A percentile compares a stretch with the other conserved stretches of the same genome.
Conservation (phyloP, 2,797 vertebrate species). For the Phataginus tricuspis region DNA sequence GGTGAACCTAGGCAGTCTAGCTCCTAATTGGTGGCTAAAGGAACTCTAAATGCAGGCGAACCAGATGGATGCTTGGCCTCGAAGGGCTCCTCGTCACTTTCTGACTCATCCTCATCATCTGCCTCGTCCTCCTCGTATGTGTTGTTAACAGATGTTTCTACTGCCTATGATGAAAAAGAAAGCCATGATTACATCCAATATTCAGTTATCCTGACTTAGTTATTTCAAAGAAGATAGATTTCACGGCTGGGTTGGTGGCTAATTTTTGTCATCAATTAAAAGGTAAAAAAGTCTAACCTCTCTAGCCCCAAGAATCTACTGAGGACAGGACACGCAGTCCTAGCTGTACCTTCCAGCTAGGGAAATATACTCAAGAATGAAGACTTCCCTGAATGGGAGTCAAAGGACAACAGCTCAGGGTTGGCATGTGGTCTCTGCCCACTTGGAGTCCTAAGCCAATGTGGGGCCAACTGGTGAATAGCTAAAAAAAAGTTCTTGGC, state of each 20-base stretch:
- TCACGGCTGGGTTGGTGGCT: not conserved
- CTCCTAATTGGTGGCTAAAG: not conserved
- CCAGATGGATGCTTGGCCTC: constrained; percentile 77
- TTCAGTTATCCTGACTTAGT: not conserved
- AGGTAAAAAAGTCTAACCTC: not conserved
- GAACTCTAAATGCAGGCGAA: constrained; percentile 59
- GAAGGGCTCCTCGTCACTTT: constrained; percentile 69
- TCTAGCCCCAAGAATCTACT: not conserved
- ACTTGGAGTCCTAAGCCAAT: not conserved
- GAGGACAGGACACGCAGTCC: not conserved
- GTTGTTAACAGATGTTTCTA: constrained; percentile 55
- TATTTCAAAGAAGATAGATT: constrained; percentile 11
- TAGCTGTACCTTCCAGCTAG: not conserved
- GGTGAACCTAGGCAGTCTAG: not conserved
- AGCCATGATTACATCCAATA: not conserved
- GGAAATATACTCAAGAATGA: not conserved
- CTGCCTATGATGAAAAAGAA: constrained; percentile 77
- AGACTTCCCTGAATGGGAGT: not conserved
- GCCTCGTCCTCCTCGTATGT: constrained; percentile 81
- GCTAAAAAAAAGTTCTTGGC: not conserved
- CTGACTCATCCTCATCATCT: constrained; percentile 79
- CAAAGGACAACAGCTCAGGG: not conserved
- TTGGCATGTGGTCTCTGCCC: not conserved
- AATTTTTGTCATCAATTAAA: constrained; percentile 36
- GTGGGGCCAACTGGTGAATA: not conserved